These are phyloP conservation scores for Catharus fuscescens DNA, from an alignment of 2,113 vertebrate genomes.

Conservation along the genomic window DNA sequence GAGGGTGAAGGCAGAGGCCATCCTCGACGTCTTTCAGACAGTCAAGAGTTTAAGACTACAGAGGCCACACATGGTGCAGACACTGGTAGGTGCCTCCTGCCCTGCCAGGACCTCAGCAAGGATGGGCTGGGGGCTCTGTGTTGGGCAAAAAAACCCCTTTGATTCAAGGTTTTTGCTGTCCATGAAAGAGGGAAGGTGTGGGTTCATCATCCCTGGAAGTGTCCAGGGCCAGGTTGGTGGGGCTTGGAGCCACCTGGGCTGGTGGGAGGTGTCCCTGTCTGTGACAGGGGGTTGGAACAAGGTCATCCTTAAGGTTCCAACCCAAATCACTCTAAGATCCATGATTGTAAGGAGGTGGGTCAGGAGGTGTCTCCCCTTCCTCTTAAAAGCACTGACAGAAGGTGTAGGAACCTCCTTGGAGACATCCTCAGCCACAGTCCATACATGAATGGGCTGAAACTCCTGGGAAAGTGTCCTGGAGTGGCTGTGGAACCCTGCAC, in stretches of 20 bases:
- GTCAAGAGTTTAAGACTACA: constrained; percentile 97
- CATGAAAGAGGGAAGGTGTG: background rate
- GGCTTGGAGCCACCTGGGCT: background rate
- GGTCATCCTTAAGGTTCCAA: background rate
- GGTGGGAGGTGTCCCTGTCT: background rate
- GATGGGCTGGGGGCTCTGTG: accelerated
- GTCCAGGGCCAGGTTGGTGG: background rate
- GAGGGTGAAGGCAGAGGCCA: constrained; percentile 96
- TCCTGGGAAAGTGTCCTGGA: background rate
- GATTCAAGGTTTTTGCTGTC: background rate
- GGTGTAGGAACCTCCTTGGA: background rate
- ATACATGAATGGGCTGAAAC: accelerated
- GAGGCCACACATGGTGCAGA: constrained; percentile 99
- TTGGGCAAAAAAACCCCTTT: background rate
- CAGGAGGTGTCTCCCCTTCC: background rate
- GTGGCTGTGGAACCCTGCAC: background rate
- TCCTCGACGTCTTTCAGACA: constrained; percentile 98
- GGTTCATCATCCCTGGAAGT: background rate
- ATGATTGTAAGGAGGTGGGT: background rate
- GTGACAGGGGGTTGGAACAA: background rate
- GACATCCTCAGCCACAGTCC: background rate
- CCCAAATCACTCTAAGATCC: background rate
- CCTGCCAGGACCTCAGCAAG: background rate
- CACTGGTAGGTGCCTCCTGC: constrained; percentile 85
- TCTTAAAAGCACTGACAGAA: background rate